Evolutionary conservation across 2,113 vertebrate species (phyloP).

Genomic region (Capreolus pygargus): DNA sequence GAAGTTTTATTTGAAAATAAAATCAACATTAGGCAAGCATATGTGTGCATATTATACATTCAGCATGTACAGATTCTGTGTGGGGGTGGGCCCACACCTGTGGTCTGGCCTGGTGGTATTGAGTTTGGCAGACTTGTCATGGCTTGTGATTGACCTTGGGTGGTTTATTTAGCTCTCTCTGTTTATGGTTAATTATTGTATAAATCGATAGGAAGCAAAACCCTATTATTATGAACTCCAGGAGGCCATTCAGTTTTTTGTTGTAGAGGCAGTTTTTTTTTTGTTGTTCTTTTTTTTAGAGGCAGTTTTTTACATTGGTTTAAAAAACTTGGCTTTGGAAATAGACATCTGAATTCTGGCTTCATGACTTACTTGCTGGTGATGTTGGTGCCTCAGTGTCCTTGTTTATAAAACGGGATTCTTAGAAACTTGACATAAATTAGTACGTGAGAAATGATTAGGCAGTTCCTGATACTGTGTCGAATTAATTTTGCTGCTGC

Average conservation of each 20-base stretch:
- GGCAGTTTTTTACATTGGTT: not conserved
- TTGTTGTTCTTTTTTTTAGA: not conserved
- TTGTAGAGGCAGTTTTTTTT: conserved; percentile 1
- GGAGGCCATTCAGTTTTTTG: not conserved
- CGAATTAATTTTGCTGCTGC: not conserved
- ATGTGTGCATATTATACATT: not conserved
- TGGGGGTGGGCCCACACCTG: not conserved
- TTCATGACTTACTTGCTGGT: conserved; percentile 9
- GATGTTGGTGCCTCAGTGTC: not conserved
- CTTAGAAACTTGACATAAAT: not conserved
- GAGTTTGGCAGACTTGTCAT: not conserved
- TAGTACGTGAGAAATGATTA: not conserved
- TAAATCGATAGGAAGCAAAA: not conserved
- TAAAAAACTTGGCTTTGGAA: conserved; percentile 20
- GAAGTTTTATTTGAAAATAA: not conserved
- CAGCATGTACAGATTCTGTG: not conserved
- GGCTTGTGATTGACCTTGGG: not conserved
- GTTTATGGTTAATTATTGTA: conserved; percentile 44
- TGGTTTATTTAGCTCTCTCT: conserved; percentile 15
- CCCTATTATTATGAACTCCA: not conserved
- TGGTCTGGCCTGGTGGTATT: not conserved
- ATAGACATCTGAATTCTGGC: not conserved
- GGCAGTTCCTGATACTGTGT: not conserved
- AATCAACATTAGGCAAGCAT: not conserved
- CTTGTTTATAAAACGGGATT: conserved; percentile 25